Conservation (phyloP, 1,140 invertebrate species). For the Bilobella aurantiaca region DNA sequence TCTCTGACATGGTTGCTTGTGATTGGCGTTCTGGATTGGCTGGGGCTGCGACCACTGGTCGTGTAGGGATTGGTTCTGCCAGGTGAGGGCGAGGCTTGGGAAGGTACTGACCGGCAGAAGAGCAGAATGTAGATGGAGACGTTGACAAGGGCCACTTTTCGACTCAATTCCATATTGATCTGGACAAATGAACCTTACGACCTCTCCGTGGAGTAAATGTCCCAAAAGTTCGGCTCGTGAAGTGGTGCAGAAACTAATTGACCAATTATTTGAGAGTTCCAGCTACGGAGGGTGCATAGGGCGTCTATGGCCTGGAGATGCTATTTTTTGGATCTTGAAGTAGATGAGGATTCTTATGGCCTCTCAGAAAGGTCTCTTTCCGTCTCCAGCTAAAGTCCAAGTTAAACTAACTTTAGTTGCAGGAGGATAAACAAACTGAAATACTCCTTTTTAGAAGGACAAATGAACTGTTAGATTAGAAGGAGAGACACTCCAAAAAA, state of each 20-base stretch:
- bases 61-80: not conserved
- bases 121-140: not conserved
- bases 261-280: too few relatives aligned
- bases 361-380: not conserved
- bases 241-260: too few relatives aligned
- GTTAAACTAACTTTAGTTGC: not conserved
- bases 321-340: too few relatives aligned
- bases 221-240: too few relatives aligned
- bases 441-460: not conserved
- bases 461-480: too few relatives aligned
- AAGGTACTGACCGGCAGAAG: not conserved
- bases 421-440: constrained; percentile 1
- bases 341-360: not conserved
- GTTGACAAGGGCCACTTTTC: not conserved
- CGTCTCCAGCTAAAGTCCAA: not conserved
- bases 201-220: too few relatives aligned
- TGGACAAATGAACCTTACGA: too few relatives aligned
- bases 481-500: too few relatives aligned
- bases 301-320: too few relatives aligned
- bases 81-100: not conserved
- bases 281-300: too few relatives aligned
- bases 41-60: not conserved
- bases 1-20: not conserved
- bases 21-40: not conserved
- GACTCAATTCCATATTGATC: not conserved